Conservation (phyloP, 2,113 vertebrate species). For the Paratilapia polleni region DNA sequence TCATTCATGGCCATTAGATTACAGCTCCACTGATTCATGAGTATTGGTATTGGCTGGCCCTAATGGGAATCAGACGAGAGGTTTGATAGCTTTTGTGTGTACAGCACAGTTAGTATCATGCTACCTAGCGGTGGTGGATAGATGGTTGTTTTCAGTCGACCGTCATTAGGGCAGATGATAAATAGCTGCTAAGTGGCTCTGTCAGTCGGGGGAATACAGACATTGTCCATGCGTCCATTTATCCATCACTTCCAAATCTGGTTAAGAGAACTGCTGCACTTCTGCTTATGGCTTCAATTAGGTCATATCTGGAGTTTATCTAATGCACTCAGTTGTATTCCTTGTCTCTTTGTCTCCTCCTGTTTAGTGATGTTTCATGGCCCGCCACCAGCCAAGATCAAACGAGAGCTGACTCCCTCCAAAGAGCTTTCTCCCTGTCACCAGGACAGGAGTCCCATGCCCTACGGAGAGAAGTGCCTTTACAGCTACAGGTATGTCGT, state of each 20-base stretch:
- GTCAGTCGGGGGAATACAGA: slow-evolving; percentile 58
- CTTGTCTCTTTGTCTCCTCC: slow-evolving; percentile 8
- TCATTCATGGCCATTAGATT: slow-evolving; percentile 83
- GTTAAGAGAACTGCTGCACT: slow-evolving; percentile 69
- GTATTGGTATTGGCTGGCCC: slow-evolving; percentile 61
- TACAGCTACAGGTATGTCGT: slow-evolving; percentile 93
- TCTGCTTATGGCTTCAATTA: slow-evolving; percentile 66
- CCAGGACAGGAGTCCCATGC: slow-evolving; percentile 88
- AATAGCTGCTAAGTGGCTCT: slow-evolving; percentile 72
- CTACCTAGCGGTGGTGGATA: slow-evolving; percentile 37
- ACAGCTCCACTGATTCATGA: slow-evolving; percentile 80
- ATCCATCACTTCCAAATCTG: slow-evolving; percentile 59
- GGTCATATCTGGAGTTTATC: slow-evolving; percentile 59
- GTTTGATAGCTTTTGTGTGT: slow-evolving; percentile 69
- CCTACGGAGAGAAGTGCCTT: slow-evolving; percentile 98
- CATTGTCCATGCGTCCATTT: slow-evolving; percentile 55
- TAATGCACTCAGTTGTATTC: slow-evolving; percentile 33
- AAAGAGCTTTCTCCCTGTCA: slow-evolving; percentile 90
- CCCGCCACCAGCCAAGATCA: slow-evolving; percentile 93
- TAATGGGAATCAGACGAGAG: slow-evolving; percentile 76
- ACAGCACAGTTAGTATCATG: slow-evolving; percentile 41
- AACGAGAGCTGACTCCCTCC: slow-evolving; percentile 91
- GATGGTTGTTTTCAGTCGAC: slow-evolving; percentile 61
- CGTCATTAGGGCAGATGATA: slow-evolving; percentile 63
- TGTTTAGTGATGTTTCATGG: slow-evolving; percentile 94